Percentiles rank a stretch among this genome's conserved stretches.
phyloP scores from a whole-genome alignment of 1,140 invertebrate genomes.

The Zaprionus africanus region DNA sequence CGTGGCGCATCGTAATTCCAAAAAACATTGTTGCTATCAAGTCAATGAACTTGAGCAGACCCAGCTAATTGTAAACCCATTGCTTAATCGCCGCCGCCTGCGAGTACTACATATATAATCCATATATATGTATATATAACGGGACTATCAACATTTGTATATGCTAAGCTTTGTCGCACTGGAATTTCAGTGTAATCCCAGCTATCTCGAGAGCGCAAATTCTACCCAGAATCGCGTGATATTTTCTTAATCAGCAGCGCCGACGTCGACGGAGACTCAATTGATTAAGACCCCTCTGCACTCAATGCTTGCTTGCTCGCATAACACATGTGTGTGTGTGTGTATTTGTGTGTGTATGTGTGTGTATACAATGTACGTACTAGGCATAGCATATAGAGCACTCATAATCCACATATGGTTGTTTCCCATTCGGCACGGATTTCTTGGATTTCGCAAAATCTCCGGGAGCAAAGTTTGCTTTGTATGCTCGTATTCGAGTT shows the following conservation, averaged over 20 bases:
- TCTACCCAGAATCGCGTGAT: constrained; percentile 78
- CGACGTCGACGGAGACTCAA: constrained; percentile 59
- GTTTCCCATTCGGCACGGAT: constrained; percentile 57
- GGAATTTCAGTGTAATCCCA: neutral
- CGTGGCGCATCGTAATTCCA: neutral
- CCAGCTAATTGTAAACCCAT: constrained; percentile 29
- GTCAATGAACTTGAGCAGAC: constrained; percentile 46
- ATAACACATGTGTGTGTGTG: constrained; percentile 21
- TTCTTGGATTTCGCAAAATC: constrained; percentile 59
- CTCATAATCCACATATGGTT: neutral
- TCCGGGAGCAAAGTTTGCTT: constrained; percentile 80
- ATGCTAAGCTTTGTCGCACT: neutral
- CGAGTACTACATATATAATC: constrained; percentile 13
- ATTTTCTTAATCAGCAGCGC: constrained; percentile 72
- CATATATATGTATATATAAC: neutral
- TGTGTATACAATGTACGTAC: constrained; percentile 4
- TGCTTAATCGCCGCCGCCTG: neutral
- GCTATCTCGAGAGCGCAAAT: constrained; percentile 66
- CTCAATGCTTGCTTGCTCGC: constrained; percentile 27
- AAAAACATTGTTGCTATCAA: constrained; percentile 8
- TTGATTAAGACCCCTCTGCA: constrained; percentile 72
- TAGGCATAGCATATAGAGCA: neutral
- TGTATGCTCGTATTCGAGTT: constrained; percentile 45
- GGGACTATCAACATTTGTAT: neutral
- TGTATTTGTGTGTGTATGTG: constrained; percentile 19